These are phyloP conservation scores for Tenthredo distinguenda DNA, from an alignment of 2,888 invertebrate genomes.

Conservation along the genomic window DNA sequence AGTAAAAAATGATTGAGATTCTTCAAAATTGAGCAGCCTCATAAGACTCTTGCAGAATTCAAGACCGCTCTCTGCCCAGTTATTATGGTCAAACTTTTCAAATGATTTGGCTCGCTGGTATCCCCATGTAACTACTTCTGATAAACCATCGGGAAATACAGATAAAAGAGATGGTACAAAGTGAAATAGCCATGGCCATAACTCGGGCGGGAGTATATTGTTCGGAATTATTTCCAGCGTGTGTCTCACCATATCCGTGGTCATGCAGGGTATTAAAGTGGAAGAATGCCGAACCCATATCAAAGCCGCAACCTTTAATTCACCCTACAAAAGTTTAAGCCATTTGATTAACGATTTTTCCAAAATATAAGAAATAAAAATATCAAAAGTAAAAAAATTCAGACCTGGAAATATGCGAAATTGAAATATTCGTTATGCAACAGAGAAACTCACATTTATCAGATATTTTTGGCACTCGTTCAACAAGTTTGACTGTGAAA, in stretches of 20 bases:
- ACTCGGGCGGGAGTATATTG: constrained; percentile 58
- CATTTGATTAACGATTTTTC: background rate
- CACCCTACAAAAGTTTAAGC: constrained; percentile 61
- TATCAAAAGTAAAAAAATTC: background rate
- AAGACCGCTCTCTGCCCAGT: constrained; percentile 70
- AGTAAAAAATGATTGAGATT: constrained; percentile 60
- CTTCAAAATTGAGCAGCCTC: constrained; percentile 68
- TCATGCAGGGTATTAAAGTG: constrained; percentile 65
- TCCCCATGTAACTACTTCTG: constrained; percentile 70
- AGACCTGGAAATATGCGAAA: background rate
- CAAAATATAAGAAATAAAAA: constrained; percentile 42
- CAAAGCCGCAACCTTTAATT: constrained; percentile 70
- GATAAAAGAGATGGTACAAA: constrained; percentile 71
- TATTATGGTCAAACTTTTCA: constrained; percentile 63
- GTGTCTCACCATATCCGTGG: constrained; percentile 61
- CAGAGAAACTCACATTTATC: constrained; percentile 57
- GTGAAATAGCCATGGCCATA: constrained; percentile 72
- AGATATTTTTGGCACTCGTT: constrained; percentile 75
- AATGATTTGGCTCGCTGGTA: constrained; percentile 66
- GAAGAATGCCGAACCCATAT: constrained; percentile 75
- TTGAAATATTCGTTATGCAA: background rate
- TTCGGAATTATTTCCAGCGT: constrained; percentile 68
- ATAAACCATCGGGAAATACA: constrained; percentile 66
- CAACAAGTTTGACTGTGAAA: constrained; percentile 76
- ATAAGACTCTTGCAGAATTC: constrained; percentile 75